Evolutionary conservation across 2,888 invertebrate species (phyloP), one percentile per base, ranked within the genome.

Genomic region (Cosmia trapezina): DNA sequence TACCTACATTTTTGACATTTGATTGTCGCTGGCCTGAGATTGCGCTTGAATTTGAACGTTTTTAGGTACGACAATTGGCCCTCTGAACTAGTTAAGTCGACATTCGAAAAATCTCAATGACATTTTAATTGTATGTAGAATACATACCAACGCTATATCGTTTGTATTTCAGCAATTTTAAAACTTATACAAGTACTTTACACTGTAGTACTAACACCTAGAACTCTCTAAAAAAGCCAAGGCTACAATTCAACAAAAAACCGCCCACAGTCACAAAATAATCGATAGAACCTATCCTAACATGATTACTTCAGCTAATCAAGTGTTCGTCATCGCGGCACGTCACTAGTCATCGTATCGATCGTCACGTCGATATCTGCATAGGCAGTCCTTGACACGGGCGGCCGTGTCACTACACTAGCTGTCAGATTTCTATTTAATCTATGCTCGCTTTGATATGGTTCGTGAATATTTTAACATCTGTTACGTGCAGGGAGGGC

Each of bases 381-480:
- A 94, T 93, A 93, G 93, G 91, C 79, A 85, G 89, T 89, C 94
- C 94, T 94, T 94, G 94, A 94, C 94, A 94, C 84, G 86, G 74
- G 76, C 79, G 70, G 43, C 70, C 73, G 79, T 85, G 84, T 85
- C 84, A 84, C 75, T 70, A 73, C 87, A 76, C 83, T 85, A 84
- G 76, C 72, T 84, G 86, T 80, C 86, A 86, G 84, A 85, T 83
- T 82, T 79, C 76, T 86, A 79, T 86, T 85, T 83, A 85, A 86
- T 87, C 82, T 85, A 82, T 86, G 84, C 73, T 71, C 73, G 72
- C 61, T 78, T 72, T 73, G 59, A 63, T 76, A 74, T 43, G 64
- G 54, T 73, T 59, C 64, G 72, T 86, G 81, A 86, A 81, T 86
- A 80, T 78, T 85, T 83, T 67, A 86, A 78, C 33, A 75, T 76